These are phyloP conservation scores for Endotricha flammealis DNA, from an alignment of 2,888 invertebrate species.

Conservation along the genomic window DNA sequence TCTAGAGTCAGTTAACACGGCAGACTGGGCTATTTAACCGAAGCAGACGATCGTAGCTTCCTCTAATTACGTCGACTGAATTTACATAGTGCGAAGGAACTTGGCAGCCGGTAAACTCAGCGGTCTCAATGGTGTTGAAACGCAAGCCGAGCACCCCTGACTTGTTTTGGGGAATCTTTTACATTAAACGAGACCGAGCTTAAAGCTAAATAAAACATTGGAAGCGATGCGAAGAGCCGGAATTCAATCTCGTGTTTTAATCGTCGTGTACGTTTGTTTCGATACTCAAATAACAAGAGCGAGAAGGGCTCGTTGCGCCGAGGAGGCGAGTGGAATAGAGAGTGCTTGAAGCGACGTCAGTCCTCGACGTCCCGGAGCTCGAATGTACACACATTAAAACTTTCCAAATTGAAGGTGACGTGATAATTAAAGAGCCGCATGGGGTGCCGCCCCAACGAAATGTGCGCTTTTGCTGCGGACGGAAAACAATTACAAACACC, in stretches of 20 bases:
- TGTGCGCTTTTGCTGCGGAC: conserved; percentile 29
- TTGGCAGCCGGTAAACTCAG: conserved; percentile 51
- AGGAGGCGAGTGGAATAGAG: conserved; percentile 53
- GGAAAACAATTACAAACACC: conserved; percentile 27
- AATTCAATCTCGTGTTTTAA: conserved; percentile 39
- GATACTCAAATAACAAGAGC: conserved; percentile 63
- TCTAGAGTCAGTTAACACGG: conserved; percentile 42
- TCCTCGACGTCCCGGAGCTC: conserved; percentile 47
- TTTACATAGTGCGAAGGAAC: conserved; percentile 56
- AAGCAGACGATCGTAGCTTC: conserved; percentile 46
- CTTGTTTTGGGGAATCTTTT: conserved; percentile 18
- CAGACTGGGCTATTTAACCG: conserved; percentile 41
- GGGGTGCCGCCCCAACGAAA: conserved; percentile 34
- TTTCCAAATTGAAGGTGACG: conserved; percentile 63
- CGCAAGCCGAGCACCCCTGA: conserved; percentile 28
- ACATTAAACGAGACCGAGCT: conserved; percentile 25
- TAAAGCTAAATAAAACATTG: conserved; percentile 21
- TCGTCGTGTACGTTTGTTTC: conserved; percentile 56
- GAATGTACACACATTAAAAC: conserved; percentile 72
- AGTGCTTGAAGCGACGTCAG: conserved; percentile 57
- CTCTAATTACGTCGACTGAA: conserved; percentile 55
- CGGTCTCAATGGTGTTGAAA: conserved; percentile 40
- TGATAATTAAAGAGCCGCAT: conserved; percentile 51
- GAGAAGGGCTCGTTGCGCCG: conserved; percentile 50
- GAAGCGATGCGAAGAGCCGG: conserved; percentile 31